Evolutionary conservation across 2,888 invertebrate genomes (phyloP).

Genomic region (Cyrtodaria siliqua): DNA sequence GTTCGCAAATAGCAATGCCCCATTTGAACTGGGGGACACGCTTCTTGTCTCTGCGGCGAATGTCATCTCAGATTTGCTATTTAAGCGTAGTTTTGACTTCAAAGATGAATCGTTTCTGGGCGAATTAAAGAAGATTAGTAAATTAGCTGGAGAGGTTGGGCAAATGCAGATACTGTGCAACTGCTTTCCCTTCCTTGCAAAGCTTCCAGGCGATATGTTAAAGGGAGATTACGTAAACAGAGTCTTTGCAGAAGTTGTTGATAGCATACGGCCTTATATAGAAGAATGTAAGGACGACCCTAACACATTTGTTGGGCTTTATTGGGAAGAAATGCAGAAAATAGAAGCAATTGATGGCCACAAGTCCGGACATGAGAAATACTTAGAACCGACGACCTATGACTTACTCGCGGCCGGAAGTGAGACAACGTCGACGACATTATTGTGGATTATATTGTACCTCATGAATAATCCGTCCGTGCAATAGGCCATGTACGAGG

Average conservation of each 20-base stretch:
- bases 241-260: not conserved
- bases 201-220: conserved; percentile 2
- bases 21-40: too few relatives aligned
- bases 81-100: too few relatives aligned
- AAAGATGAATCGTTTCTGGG: too few relatives aligned
- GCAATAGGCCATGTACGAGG: conserved; percentile 6
- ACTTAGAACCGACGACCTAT: not conserved
- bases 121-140: too few relatives aligned
- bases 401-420: too few relatives aligned
- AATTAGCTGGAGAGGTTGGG: too few relatives aligned
- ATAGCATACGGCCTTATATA: conserved; percentile 1
- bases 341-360: not conserved
- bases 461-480: not conserved
- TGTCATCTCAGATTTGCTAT: too few relatives aligned
- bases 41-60: too few relatives aligned
- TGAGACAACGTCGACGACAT: too few relatives aligned
- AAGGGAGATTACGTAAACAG: conserved; percentile 7
- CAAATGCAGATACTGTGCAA: conserved; percentile 9
- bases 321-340: conserved; percentile 6
- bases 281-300: conserved; percentile 2
- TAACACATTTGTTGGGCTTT: conserved; percentile 14
- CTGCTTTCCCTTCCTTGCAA: conserved; percentile 23
- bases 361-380: not conserved
- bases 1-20: too few relatives aligned
- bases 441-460: too few relatives aligned